Percentiles rank a stretch among this genome's conserved stretches.
Evolutionary conservation across 2,888 invertebrate genomes (phyloP).

Genomic region (Thumatha senex): DNA sequence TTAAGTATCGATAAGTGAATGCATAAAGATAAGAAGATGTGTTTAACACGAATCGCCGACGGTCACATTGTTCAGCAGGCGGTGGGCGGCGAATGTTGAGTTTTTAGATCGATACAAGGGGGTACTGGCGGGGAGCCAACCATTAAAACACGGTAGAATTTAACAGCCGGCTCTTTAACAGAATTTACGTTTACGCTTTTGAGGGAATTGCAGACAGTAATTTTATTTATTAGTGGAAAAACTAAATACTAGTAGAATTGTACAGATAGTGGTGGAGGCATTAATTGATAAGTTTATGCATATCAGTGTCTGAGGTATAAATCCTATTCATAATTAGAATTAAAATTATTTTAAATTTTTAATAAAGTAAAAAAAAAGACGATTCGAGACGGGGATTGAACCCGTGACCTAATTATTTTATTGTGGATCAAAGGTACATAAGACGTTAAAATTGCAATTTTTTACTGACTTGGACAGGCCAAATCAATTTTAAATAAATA

Average conservation of each 20-base stretch:
- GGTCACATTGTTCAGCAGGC: constrained; percentile 40
- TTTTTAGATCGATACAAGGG: constrained; percentile 51
- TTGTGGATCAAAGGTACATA: no score
- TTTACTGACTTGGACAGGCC: no score
- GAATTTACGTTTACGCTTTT: constrained; percentile 51
- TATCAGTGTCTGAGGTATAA: constrained; percentile 54
- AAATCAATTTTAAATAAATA: no score
- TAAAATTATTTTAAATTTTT: no score
- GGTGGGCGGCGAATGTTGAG: constrained; percentile 35
- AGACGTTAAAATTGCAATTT: no score
- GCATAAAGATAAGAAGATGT: constrained; percentile 38
- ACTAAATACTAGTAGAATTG: constrained; percentile 23
- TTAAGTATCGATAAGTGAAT: constrained; percentile 33
- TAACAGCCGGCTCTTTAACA: constrained; percentile 16
- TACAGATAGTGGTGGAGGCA: constrained; percentile 32
- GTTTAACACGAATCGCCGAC: constrained; percentile 36
- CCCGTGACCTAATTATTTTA: no score
- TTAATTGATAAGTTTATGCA: constrained; percentile 42
- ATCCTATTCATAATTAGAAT: constrained; percentile 14
- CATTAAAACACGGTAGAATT: constrained; percentile 54
- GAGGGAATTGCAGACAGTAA: constrained; percentile 42
- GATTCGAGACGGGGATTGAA: no score
- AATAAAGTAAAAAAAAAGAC: no score
- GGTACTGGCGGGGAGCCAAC: constrained; percentile 67
- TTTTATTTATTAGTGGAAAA: constrained; percentile 48